Conservation (phyloP, 1,140 invertebrate genomes). For the Paracyclopina nana region DNA sequence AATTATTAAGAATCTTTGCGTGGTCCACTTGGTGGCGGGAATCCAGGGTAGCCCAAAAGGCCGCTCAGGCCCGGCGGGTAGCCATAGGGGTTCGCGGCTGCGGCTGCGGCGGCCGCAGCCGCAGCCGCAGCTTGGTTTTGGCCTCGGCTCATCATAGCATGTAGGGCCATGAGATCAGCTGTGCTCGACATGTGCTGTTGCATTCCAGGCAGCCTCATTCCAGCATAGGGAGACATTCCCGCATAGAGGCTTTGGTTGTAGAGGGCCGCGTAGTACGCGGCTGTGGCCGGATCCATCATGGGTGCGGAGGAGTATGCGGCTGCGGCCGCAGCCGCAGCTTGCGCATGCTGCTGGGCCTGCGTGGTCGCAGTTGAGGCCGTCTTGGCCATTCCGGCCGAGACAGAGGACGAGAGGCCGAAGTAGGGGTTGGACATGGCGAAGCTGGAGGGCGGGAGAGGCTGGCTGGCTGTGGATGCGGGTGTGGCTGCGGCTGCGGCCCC, state of each 20-base stretch:
- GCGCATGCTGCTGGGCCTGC: not conserved
- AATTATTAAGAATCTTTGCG: too few relatives aligned
- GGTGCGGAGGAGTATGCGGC: not conserved
- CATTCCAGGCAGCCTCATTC: too few relatives aligned
- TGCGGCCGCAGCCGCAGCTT: not conserved
- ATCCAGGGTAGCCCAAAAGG: too few relatives aligned
- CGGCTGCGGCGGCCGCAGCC: too few relatives aligned
- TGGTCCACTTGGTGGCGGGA: too few relatives aligned
- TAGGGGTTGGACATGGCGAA: slow-evolving; percentile 1
- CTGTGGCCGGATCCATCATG: slow-evolving; percentile 11
- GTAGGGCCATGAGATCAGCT: too few relatives aligned
- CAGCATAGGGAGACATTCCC: not conserved
- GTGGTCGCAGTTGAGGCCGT: not conserved
- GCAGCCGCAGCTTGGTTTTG: too few relatives aligned
- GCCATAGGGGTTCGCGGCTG: too few relatives aligned
- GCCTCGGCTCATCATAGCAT: too few relatives aligned
- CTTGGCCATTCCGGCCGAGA: not conserved
- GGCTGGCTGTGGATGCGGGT: not conserved
- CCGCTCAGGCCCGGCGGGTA: too few relatives aligned
- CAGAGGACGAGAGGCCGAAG: not conserved
- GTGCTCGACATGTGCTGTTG: too few relatives aligned
- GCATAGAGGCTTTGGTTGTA: slow-evolving; percentile 6
- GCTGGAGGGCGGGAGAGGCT: not conserved
- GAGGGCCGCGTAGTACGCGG: slow-evolving; percentile 9
- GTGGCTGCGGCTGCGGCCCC: not conserved